Base-by-base conservation (phyloP, 2,888 invertebrate species). In the Vanessa cardui region DNA sequence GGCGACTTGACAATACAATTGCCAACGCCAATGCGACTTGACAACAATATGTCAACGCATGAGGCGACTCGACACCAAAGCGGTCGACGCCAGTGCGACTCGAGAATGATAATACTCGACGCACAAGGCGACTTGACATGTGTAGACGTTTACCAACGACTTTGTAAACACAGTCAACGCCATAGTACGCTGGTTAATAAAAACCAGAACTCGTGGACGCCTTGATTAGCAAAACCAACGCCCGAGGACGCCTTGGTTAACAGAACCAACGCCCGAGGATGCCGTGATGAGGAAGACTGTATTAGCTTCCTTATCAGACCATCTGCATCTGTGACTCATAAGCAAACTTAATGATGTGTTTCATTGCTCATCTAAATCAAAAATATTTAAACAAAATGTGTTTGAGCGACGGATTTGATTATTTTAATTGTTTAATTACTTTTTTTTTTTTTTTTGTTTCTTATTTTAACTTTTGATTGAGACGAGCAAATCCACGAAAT, bases 31-130 rank as follows among this genome's bases (percentile, higher is more conserved):
- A 47, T 47, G 47, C 47, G 47, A 47, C 47, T 47, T 47, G 47
- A 47, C 47, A 47, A 47, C 47, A 47, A 47, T 47, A 47, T 47
- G 47, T 47, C 47, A 47, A 47, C 47, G 47, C 47, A 47, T 47
- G 47, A 47, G 47, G 47, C 47, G 47, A 47, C 47, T 47, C 47
- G 47, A 47, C 47, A 47, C 47, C 46, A 46, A 46, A 46, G 46
- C 46, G 46, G 46, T 46, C 46, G 46, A 46, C 46, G 46, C 46
- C 46, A 46, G 46, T 46, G 46, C 46, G 46, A 46, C 46, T 46
- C 46, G 46, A 46, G 46, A 46, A 46, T 2, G 46, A 46, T 46
- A 46, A 46, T 46, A 46, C 46, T 46, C 46, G 46, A 46, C 46
- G 46, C 46, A 46, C n/a, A 15, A 46, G 46, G 46, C 46, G 46